These are phyloP conservation scores for Aphis craccivora DNA, from an alignment of 1,140 invertebrate species.

Conservation along the genomic window DNA sequence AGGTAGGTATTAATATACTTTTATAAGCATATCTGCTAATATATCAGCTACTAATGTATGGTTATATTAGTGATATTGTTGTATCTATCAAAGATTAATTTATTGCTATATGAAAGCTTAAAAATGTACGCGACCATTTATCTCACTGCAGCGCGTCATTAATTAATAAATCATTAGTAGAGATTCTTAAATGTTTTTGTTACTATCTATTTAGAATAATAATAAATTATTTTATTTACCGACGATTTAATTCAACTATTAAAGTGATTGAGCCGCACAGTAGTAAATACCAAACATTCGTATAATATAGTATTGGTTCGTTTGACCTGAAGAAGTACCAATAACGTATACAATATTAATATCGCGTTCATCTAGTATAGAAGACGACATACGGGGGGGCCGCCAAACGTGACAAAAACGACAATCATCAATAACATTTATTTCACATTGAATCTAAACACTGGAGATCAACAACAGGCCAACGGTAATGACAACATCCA, in stretches of 20 bases:
- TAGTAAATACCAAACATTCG: neutral
- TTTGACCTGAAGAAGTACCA: neutral
- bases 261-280: neutral
- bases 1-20: too few relatives aligned
- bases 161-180: neutral
- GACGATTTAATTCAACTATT: neutral
- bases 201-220: slow-evolving; percentile 1
- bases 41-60: neutral
- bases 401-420: neutral
- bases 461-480: neutral
- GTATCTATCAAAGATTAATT: slow-evolving; percentile 3
- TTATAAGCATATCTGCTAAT: neutral
- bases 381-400: neutral
- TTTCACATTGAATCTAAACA: neutral
- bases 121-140: neutral
- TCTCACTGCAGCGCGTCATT: neutral
- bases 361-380: neutral
- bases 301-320: neutral
- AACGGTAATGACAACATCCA: neutral
- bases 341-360: neutral
- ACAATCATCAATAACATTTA: neutral
- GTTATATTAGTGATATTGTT: neutral
- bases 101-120: neutral
- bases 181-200: neutral
- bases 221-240: neutral